These are phyloP conservation scores for Hedya salicella DNA, from an alignment of 2,888 invertebrate species.

Conservation along the genomic window DNA sequence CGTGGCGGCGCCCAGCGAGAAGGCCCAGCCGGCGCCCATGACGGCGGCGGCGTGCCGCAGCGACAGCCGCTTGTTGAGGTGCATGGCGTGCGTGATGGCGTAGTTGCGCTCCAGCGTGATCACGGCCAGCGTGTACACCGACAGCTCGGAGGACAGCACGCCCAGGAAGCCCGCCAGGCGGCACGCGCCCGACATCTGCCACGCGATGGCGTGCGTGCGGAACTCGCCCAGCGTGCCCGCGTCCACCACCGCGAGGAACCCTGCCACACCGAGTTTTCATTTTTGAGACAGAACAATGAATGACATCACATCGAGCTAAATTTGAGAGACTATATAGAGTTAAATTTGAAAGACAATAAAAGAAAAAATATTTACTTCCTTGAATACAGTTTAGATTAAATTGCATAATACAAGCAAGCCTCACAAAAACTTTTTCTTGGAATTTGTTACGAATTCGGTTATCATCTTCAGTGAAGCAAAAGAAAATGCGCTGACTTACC, in stretches of 20 bases:
- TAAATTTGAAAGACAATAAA: too few relatives aligned
- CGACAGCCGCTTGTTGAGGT: constrained; percentile 96
- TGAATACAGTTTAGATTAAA: too few relatives aligned
- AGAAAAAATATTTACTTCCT: too few relatives aligned
- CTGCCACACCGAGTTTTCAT: constrained; percentile 67
- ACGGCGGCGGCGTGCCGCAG: constrained; percentile 95
- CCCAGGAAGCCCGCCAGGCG: constrained; percentile 97
- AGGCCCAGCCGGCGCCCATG: constrained; percentile 97
- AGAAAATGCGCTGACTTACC: constrained; percentile 83
- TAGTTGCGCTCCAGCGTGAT: constrained; percentile 98
- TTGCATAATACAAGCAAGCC: too few relatives aligned
- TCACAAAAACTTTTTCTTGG: too few relatives aligned
- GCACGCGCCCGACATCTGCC: constrained; percentile 98
- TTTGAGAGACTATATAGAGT: too few relatives aligned
- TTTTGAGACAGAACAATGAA: too few relatives aligned
- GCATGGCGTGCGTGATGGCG: constrained; percentile 99
- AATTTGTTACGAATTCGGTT: too few relatives aligned
- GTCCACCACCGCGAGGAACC: constrained; percentile 97
- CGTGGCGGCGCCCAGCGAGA: constrained; percentile 93
- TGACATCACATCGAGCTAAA: too few relatives aligned
- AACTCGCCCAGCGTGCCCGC: constrained; percentile 98
- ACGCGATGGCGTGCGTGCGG: constrained; percentile 97
- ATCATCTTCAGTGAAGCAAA: too few relatives aligned
- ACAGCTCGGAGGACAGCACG: constrained; percentile 96
- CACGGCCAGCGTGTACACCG: constrained; percentile 97